Base-by-base conservation (phyloP, 1,140 invertebrate species). In the Dinoponera quadriceps region DNA sequence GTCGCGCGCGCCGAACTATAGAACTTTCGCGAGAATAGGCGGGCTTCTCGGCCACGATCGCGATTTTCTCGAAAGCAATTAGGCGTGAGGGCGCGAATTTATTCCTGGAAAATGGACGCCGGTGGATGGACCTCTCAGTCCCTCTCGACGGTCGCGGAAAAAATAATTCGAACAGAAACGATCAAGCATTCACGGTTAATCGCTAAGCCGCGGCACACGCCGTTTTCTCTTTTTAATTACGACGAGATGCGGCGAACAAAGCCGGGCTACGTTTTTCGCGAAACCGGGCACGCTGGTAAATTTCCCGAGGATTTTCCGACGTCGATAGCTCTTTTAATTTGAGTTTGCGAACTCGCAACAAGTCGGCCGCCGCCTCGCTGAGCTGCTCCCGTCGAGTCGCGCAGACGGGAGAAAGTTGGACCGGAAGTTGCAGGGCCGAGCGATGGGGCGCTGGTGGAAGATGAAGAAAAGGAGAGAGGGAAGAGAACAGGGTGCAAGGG, bases 331-430 rank as follows among this genome's bases (percentile, higher is more conserved):
- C 74, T 80, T 71, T 81, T 63, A 82, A 82, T 73, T 82, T 51
- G 73, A 77, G 63, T 77, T 83, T 83, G 25, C 49, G 22, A 81
- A 84, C 51, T 78, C 20, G 75, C 75, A 80, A 80, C 75, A 80
- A 72, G 72, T 54, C 65, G 55, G 48, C 18, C 14, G 22, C 48
- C 18, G 33, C 55, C 59, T 14, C 22, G 22, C 48, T 29, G 27
- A 62, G 44, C 49, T 29, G 14, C 33, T 60, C 60, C 0, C 44
- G 44, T 80, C 66, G 73, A 72, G 68, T 69, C 29, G 54, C 71
- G 54, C 29, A 20, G 29, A 65, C 27, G n/a, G 18, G 38, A 22
- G n/a, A 57, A 57, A 44, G 49, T 63, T 38, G 66, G 74, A 71
- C 38, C 51, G 71, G 27, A 66, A 81, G 57, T 73, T 68, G 55